Conservation (phyloP, 35 echinoderm and acorn worm genomes). For the Diadema setosum region DNA sequence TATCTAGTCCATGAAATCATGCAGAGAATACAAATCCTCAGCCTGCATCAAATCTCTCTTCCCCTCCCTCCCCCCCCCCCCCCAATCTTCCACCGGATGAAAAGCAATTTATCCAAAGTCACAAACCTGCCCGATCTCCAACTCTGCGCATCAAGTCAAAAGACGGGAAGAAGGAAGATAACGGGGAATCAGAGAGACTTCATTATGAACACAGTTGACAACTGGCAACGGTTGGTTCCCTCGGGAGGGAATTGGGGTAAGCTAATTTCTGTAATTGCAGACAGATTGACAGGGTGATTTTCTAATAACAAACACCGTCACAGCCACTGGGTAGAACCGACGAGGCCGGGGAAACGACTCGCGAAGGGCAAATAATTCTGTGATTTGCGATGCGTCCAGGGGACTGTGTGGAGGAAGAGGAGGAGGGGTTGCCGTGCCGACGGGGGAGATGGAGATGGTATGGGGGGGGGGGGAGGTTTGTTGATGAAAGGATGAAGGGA, state of each 20-base stretch:
- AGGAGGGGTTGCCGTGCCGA: not conserved
- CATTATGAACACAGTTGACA: not conserved
- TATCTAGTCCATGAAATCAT: too few species aligned
- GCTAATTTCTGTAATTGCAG: slow-evolving; percentile 32
- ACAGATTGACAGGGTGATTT: slow-evolving; percentile 25
- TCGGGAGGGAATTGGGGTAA: not conserved
- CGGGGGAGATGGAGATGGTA: too few species aligned
- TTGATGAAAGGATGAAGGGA: not conserved
- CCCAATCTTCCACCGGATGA: too few species aligned
- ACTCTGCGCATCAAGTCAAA: too few species aligned
- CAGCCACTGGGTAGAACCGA: not conserved
- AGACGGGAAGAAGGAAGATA: not conserved
- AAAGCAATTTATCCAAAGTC: too few species aligned
- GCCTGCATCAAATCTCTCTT: too few species aligned
- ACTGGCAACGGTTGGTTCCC: not conserved
- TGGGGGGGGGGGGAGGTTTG: not conserved
- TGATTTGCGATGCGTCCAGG: slow-evolving; percentile 10
- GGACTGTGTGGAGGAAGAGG: too few species aligned
- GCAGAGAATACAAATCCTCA: too few species aligned
- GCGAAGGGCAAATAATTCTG: not conserved
- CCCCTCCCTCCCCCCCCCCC: too few species aligned
- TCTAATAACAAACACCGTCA: slow-evolving; percentile 29
- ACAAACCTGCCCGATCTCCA: too few species aligned
- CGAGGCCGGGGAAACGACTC: not conserved
- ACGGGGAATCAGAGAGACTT: not conserved